phyloP scores from a whole-genome alignment of 2,888 invertebrate species.

The Lycophotia porphyrea region DNA sequence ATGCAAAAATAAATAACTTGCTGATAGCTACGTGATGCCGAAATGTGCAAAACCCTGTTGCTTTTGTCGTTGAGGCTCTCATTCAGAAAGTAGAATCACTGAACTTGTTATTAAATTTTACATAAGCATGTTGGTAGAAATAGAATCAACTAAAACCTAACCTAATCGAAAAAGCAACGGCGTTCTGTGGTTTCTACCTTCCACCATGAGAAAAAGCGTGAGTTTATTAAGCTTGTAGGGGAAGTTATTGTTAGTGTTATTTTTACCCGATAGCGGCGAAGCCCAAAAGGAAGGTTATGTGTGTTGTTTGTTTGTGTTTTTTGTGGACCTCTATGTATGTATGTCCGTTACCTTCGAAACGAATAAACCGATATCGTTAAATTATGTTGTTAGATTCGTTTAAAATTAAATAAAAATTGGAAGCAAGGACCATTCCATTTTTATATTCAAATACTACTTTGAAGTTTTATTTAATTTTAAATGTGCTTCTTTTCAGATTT shows the following conservation, averaged over 20 bases:
- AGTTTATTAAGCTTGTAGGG: not conserved
- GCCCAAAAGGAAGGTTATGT: not conserved
- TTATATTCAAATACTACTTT: not conserved
- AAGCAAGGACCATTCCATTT: too few relatives aligned
- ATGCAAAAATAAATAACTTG: slow-evolving; percentile 24
- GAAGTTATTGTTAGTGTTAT: too few relatives aligned
- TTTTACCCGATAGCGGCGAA: not conserved
- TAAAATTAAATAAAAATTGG: too few relatives aligned
- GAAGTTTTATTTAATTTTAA: not conserved
- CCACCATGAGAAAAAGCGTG: not conserved
- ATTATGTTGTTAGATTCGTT: too few relatives aligned
- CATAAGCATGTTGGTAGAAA: not conserved
- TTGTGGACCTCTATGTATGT: not conserved
- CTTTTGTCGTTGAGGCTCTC: not conserved
- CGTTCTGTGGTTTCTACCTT: not conserved
- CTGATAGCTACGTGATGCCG: slow-evolving; percentile 21
- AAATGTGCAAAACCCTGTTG: slow-evolving; percentile 15
- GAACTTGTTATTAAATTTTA: not conserved
- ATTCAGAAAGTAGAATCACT: not conserved
- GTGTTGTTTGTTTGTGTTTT: too few relatives aligned
- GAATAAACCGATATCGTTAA: too few relatives aligned
- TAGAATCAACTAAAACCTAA: not conserved
- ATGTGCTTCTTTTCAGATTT: not conserved
- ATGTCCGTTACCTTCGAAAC: too few relatives aligned
- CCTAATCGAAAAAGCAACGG: not conserved